Percentiles rank a stretch among this genome's conserved stretches.
Conservation (phyloP, 2,113 vertebrate species). For the Garra rufa region DNA sequence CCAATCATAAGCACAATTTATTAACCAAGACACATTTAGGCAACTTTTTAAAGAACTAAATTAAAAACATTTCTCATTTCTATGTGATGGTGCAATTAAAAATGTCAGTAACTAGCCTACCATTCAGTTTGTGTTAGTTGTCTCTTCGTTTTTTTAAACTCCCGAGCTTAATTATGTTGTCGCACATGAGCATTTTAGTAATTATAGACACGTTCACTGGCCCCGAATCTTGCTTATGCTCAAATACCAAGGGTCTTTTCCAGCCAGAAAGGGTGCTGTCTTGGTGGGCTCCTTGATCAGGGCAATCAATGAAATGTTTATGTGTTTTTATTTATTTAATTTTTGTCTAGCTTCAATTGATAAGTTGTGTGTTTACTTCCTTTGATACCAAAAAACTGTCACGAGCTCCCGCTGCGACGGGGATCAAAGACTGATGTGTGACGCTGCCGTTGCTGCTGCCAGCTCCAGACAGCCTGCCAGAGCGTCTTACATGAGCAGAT, state of each 20-base stretch:
- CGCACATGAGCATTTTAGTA: neutral
- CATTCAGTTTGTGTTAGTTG: neutral
- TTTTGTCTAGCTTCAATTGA: neutral
- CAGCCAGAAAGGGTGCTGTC: neutral
- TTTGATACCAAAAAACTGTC: slow-evolving; percentile 14
- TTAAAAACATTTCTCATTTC: neutral
- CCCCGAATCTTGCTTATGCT: neutral
- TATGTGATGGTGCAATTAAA: neutral
- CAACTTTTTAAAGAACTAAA: too few species aligned
- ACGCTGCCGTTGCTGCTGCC: slow-evolving; percentile 14
- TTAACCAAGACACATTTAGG: too few species aligned
- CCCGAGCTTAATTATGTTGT: neutral
- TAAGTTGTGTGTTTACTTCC: slow-evolving; percentile 23
- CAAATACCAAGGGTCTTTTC: neutral
- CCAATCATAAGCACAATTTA: neutral
- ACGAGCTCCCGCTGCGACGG: neutral
- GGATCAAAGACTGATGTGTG: neutral
- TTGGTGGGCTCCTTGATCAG: neutral
- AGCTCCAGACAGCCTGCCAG: slow-evolving; percentile 4
- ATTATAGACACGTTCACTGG: neutral
- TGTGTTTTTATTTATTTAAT: slow-evolving; percentile 11
- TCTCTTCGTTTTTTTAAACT: neutral
- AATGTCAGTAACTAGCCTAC: neutral
- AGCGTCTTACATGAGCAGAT: neutral
- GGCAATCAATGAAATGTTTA: neutral